Percentiles rank a stretch among this genome's conserved stretches.
phyloP scores from a whole-genome alignment of 2,797 vertebrate species.

The Esox lucius region DNA sequence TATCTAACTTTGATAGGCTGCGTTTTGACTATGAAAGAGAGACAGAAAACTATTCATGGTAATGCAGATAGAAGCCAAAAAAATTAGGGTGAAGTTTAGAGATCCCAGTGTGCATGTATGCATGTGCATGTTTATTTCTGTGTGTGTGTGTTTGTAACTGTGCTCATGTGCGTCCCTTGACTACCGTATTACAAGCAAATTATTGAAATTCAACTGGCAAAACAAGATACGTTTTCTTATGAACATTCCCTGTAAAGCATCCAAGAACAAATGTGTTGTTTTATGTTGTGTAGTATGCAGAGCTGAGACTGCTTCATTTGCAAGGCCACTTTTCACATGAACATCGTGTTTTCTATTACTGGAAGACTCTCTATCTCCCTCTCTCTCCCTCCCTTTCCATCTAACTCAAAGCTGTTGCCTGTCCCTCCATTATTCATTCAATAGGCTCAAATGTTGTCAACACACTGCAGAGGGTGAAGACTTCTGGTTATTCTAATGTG shows the following conservation, averaged over 20 bases:
- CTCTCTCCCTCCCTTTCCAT: not conserved
- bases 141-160: not conserved
- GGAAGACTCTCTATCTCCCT: not conserved
- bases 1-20: slow-evolving; percentile 7
- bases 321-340: slow-evolving; percentile 7
- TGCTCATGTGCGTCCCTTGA: slow-evolving; percentile 1
- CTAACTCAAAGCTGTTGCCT: not conserved
- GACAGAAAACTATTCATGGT: not conserved
- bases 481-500: not conserved
- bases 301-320: slow-evolving; percentile 29
- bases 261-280: slow-evolving; percentile 29
- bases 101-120: not conserved
- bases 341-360: not conserved
- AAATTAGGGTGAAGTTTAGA: not conserved
- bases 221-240: slow-evolving; percentile 42
- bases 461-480: not conserved
- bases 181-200: slow-evolving; percentile 24
- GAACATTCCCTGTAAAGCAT: slow-evolving; percentile 50
- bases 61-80: not conserved
- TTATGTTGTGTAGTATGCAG: slow-evolving; percentile 8
- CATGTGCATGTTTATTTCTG: not conserved
- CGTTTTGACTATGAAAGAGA: not conserved
- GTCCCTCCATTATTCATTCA: not conserved
- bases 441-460: not conserved
- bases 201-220: slow-evolving; percentile 37